Conservation (phyloP, 2,888 invertebrate genomes). For the Nymphalis polychloros region DNA sequence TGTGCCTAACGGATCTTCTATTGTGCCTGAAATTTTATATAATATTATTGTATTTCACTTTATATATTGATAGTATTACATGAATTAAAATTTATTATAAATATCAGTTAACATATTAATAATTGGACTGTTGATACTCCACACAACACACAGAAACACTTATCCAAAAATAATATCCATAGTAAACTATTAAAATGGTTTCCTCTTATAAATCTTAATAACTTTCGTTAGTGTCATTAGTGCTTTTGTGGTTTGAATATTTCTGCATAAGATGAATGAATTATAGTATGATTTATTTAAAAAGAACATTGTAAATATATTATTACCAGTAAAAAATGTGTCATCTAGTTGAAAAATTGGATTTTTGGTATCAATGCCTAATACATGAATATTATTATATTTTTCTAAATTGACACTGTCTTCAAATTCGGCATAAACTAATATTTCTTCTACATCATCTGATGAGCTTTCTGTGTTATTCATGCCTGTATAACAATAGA, state of each 20-base stretch:
- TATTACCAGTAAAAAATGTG: constrained; percentile 81
- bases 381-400: constrained; percentile 76
- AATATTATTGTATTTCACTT: not conserved
- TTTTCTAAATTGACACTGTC: constrained; percentile 75
- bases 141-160: too few species aligned
- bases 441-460: constrained; percentile 81
- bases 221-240: too few species aligned
- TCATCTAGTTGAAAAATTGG: constrained; percentile 87
- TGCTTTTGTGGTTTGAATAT: too few species aligned
- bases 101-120: too few species aligned
- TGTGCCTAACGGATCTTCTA: constrained; percentile 86
- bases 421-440: constrained; percentile 83
- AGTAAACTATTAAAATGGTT: too few species aligned
- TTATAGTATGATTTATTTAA: not conserved
- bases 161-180: too few species aligned
- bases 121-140: too few species aligned
- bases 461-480: constrained; percentile 34
- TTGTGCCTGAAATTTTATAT: constrained; percentile 78
- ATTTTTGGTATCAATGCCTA: constrained; percentile 83
- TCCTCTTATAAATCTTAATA: too few species aligned
- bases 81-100: not conserved
- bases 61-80: not conserved
- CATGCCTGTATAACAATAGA: not conserved
- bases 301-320: too few species aligned
- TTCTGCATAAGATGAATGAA: not conserved